Evolutionary conservation across 2,113 vertebrate species (phyloP).

Genomic region (Eleginops maclovinus): DNA sequence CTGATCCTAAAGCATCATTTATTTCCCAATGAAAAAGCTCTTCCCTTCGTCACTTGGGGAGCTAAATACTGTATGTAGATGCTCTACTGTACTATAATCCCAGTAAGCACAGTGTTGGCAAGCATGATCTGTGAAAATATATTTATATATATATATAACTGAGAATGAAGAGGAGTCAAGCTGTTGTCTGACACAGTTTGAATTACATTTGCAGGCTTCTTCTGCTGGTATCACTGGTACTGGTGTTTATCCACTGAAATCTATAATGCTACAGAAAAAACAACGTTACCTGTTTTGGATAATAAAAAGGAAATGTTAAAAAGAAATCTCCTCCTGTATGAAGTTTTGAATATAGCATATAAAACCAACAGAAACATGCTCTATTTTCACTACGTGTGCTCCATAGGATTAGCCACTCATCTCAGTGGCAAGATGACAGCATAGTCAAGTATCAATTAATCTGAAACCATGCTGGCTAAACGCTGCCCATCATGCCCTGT

Average conservation of each 20-base stretch:
- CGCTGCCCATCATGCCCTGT: constrained; percentile 36
- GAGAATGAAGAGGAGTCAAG: constrained; percentile 50
- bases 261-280: background rate
- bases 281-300: background rate
- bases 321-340: constrained; percentile 27
- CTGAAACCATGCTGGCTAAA: constrained; percentile 58
- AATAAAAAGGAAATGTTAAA: background rate
- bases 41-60: constrained; percentile 19
- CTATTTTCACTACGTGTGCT: constrained; percentile 44
- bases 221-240: constrained; percentile 1
- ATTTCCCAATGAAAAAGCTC: constrained; percentile 32
- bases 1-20: constrained; percentile 31
- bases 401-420: constrained; percentile 54
- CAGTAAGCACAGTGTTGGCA: constrained; percentile 34
- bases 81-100: constrained; percentile 46
- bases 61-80: constrained; percentile 44
- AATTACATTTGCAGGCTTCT: constrained; percentile 32
- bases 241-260: constrained; percentile 17
- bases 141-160: constrained; percentile 22
- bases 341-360: constrained; percentile 32
- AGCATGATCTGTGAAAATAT: constrained; percentile 43
- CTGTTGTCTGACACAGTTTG: constrained; percentile 46
- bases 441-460: constrained; percentile 61
- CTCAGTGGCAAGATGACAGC: constrained; percentile 50
- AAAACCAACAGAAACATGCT: constrained; percentile 61